These are phyloP conservation scores for Linnaemya tessellans DNA, from an alignment of 2,888 invertebrate species.

Conservation along the genomic window DNA sequence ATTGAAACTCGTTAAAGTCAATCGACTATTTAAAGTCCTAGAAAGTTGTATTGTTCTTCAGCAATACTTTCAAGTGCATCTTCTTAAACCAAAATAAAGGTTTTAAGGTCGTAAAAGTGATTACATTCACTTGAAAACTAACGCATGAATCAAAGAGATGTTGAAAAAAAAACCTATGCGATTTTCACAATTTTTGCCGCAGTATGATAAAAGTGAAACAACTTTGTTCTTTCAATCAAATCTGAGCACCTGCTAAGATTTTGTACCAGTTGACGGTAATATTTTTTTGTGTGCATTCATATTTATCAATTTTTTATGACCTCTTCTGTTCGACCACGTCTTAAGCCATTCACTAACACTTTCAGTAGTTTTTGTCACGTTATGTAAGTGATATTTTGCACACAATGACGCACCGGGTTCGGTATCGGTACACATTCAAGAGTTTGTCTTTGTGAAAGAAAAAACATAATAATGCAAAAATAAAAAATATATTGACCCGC, in stretches of 20 bases:
- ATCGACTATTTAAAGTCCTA: constrained; percentile 32
- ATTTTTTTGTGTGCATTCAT: constrained; percentile 10
- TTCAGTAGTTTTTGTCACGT: constrained; percentile 68
- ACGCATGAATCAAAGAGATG: background rate
- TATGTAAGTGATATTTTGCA: constrained; percentile 57
- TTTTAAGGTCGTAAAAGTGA: constrained; percentile 63
- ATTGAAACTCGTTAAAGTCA: constrained; percentile 31
- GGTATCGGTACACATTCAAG: constrained; percentile 25
- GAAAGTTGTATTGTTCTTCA: constrained; percentile 8
- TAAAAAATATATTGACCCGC: no score
- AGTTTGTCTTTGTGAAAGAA: constrained; percentile 22
- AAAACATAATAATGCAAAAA: background rate
- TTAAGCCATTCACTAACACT: constrained; percentile 69
- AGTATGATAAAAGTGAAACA: constrained; percentile 34
- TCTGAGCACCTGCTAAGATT: constrained; percentile 1
- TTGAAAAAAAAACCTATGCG: constrained; percentile 43
- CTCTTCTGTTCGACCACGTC: constrained; percentile 11
- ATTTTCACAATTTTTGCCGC: constrained; percentile 61
- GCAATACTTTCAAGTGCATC: constrained; percentile 17
- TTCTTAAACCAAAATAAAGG: constrained; percentile 38
- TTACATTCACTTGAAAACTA: constrained; percentile 36
- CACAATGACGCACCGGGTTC: constrained; percentile 52
- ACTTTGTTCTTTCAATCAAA: background rate
- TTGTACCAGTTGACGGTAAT: background rate
- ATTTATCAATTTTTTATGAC: constrained; percentile 43